A percentile compares a stretch with the other conserved stretches of the same genome.
phyloP scores from a whole-genome alignment of 2,113 vertebrate species.

The Sarotherodon lohbergeri region DNA sequence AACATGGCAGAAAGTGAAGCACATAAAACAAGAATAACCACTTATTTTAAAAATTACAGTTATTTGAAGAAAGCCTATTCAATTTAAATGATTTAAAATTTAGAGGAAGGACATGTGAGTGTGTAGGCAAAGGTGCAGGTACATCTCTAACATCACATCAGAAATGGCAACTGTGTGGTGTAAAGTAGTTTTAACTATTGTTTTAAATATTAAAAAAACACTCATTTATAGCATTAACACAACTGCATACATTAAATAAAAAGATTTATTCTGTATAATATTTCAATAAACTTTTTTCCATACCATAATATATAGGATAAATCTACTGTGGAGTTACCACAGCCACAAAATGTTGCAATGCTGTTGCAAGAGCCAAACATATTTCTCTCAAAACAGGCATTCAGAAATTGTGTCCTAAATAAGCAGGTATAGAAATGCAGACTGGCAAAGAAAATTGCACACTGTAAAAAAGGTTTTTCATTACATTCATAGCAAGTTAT shows the following conservation, averaged over 20 bases:
- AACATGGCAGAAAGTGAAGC: background rate
- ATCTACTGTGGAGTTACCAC: background rate
- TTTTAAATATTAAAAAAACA: background rate
- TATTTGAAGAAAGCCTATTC: background rate
- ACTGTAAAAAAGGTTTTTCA: background rate
- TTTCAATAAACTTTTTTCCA: background rate
- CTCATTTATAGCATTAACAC: background rate
- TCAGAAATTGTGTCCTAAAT: background rate
- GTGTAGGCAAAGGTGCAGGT: background rate
- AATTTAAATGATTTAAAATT: background rate
- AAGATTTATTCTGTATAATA: background rate
- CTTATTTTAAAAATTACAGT: background rate
- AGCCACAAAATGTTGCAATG: background rate
- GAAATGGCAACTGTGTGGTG: background rate
- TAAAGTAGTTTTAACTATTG: background rate
- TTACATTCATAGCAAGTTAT: background rate
- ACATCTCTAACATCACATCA: background rate
- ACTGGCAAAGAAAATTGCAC: background rate
- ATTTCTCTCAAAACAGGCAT: background rate
- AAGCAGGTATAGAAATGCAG: background rate
- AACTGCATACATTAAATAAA: background rate
- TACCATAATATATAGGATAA: too few relatives aligned
- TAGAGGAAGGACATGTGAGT: background rate
- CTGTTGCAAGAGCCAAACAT: background rate
- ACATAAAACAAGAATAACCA: background rate